Percentiles rank a stretch among this genome's conserved stretches.
phyloP scores from a whole-genome alignment of 1,140 invertebrate species.

The Nautilus pompilius region DNA sequence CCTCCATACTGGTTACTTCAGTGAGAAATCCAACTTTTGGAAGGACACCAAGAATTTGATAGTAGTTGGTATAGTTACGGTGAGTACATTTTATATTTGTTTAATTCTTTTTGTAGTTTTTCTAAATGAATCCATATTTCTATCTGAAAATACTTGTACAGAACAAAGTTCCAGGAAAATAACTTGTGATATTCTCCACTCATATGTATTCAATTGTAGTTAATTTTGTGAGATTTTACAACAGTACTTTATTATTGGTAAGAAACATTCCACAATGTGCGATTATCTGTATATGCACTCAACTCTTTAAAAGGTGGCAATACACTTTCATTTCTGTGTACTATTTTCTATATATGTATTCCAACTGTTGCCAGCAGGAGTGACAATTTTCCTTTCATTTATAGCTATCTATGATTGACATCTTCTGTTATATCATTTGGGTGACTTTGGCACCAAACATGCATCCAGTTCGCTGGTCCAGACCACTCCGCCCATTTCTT shows the following conservation, averaged over 20 bases:
- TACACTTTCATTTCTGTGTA: background rate
- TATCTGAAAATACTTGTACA: too few species aligned
- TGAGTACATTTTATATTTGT: too few species aligned
- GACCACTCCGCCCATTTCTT: constrained; percentile 58
- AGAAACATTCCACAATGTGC: background rate
- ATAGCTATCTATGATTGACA: constrained; percentile 56
- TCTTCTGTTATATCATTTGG: constrained; percentile 53
- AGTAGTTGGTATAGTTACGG: constrained; percentile 48
- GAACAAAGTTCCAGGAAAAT: too few species aligned
- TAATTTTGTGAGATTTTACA: background rate
- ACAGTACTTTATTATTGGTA: background rate
- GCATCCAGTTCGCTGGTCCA: constrained; percentile 54
- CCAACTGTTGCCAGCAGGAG: background rate
- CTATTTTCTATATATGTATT: background rate
- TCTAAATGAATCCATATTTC: too few species aligned
- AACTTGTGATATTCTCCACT: too few species aligned
- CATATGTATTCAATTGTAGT: background rate
- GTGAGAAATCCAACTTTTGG: constrained; percentile 48
- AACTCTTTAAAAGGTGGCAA: background rate
- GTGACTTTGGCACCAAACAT: constrained; percentile 31
- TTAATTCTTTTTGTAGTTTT: too few species aligned
- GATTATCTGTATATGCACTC: background rate
- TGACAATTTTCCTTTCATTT: constrained; percentile 16
- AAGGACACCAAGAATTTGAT: constrained; percentile 58
- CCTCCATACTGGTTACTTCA: constrained; percentile 50